Conservation (phyloP, 2,797 vertebrate species). For the Synanceia verrucosa region DNA sequence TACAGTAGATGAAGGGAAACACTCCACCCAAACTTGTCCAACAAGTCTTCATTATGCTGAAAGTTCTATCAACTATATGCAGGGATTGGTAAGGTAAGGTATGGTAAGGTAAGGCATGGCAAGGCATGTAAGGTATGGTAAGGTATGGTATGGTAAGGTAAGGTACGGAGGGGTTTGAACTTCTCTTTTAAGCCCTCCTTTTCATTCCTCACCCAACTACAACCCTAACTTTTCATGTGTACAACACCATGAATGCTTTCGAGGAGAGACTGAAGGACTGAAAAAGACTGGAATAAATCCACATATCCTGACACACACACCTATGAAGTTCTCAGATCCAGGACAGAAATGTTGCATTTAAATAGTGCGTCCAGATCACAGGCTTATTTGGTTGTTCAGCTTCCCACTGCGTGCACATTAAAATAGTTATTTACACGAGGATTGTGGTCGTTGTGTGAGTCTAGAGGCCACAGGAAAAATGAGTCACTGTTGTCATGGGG, state of each 20-base stretch:
- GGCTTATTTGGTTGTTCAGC: slow-evolving; percentile 40
- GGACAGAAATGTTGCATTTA: slow-evolving; percentile 16
- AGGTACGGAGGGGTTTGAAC: background rate
- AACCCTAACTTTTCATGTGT: background rate
- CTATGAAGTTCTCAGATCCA: background rate
- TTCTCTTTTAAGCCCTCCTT: background rate
- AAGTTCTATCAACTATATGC: background rate
- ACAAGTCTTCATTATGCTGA: background rate
- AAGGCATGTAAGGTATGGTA: too few relatives aligned
- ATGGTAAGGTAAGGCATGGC: too few relatives aligned
- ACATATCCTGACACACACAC: background rate
- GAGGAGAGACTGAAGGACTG: background rate
- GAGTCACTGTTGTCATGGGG: slow-evolving; percentile 69
- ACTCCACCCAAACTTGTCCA: background rate
- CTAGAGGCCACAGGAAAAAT: slow-evolving; percentile 44
- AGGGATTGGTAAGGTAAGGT: background rate
- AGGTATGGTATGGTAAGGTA: too few relatives aligned
- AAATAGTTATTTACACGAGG: slow-evolving; percentile 44
- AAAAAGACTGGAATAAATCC: background rate
- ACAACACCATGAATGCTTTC: background rate
- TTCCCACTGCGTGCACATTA: slow-evolving; percentile 16
- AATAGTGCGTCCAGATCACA: slow-evolving; percentile 13
- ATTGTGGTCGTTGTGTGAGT: background rate
- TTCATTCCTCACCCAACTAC: background rate
- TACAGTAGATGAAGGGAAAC: background rate